A percentile compares a stretch with the other conserved stretches of the same genome.
These are phyloP conservation scores for Telmatherina bonti DNA, from an alignment of 2,797 vertebrate species.

Conservation along the genomic window DNA sequence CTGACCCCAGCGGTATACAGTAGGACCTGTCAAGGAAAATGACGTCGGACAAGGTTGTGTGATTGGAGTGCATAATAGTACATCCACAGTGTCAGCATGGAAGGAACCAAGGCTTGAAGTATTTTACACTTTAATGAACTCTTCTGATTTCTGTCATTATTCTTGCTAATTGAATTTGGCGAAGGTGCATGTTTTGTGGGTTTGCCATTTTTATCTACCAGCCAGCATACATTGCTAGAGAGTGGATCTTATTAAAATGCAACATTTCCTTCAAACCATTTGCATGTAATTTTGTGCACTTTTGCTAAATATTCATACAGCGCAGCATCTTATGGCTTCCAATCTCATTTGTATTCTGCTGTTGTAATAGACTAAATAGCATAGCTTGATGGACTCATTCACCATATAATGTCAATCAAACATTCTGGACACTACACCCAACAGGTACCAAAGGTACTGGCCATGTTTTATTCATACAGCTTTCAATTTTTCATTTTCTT, in stretches of 20 bases:
- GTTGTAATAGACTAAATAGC: slow-evolving; percentile 62
- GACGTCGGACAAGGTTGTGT: neutral
- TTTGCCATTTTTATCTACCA: slow-evolving; percentile 31
- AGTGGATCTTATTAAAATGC: slow-evolving; percentile 64
- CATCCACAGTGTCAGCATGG: neutral
- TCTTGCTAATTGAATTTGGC: slow-evolving; percentile 51
- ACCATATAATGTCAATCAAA: slow-evolving; percentile 78
- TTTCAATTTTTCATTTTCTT: slow-evolving; percentile 68
- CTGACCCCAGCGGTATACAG: slow-evolving; percentile 41
- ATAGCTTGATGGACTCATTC: slow-evolving; percentile 73
- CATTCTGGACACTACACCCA: slow-evolving; percentile 73
- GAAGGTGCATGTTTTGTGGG: slow-evolving; percentile 30
- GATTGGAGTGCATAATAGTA: neutral
- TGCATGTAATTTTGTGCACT: slow-evolving; percentile 74
- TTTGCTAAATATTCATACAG: slow-evolving; percentile 57
- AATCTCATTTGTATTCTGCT: slow-evolving; percentile 70
- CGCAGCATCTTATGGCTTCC: slow-evolving; percentile 52
- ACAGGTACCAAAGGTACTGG: slow-evolving; percentile 67
- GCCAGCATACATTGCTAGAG: slow-evolving; percentile 28
- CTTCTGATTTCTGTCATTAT: slow-evolving; percentile 55
- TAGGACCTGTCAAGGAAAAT: slow-evolving; percentile 9
- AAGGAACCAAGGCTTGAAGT: neutral
- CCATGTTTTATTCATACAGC: slow-evolving; percentile 81
- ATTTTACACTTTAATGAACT: slow-evolving; percentile 48
- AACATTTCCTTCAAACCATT: slow-evolving; percentile 67